Evolutionary conservation across 2,113 vertebrate genomes (phyloP).

Genomic region (Melanocharis versteri): DNA sequence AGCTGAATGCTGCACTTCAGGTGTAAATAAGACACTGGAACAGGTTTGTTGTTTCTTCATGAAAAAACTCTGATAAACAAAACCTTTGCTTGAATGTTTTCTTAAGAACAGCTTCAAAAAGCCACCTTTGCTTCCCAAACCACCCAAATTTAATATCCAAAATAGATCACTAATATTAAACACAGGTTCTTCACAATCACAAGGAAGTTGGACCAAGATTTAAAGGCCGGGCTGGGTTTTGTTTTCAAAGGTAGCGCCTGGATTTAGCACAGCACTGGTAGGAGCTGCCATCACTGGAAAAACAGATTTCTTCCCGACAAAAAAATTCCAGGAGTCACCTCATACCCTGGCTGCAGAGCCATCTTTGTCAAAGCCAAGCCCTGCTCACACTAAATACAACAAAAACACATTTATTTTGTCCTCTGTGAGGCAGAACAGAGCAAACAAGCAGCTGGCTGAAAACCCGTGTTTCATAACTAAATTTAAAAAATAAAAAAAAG

Average conservation of each 20-base stretch:
- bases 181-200: accelerated
- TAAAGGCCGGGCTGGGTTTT: not conserved
- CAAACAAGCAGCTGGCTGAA: not conserved
- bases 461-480: accelerated
- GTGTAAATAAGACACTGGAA: conserved; percentile 34
- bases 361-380: not conserved
- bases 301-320: not conserved
- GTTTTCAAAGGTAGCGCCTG: not conserved
- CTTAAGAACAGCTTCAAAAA: not conserved
- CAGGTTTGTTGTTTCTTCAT: conserved; percentile 25
- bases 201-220: not conserved
- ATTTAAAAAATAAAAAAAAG: not conserved
- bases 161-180: not conserved
- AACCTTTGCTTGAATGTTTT: not conserved
- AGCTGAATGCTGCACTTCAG: conserved; percentile 44
- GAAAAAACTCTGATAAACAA: not conserved
- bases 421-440: not conserved
- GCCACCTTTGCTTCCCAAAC: not conserved
- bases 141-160: not conserved
- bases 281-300: not conserved
- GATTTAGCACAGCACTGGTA: not conserved
- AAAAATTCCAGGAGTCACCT: accelerated
- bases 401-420: not conserved
- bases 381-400: not conserved
- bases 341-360: accelerated